phyloP scores from a whole-genome alignment of 2,888 invertebrate species.

The Stratiomys singularior region DNA sequence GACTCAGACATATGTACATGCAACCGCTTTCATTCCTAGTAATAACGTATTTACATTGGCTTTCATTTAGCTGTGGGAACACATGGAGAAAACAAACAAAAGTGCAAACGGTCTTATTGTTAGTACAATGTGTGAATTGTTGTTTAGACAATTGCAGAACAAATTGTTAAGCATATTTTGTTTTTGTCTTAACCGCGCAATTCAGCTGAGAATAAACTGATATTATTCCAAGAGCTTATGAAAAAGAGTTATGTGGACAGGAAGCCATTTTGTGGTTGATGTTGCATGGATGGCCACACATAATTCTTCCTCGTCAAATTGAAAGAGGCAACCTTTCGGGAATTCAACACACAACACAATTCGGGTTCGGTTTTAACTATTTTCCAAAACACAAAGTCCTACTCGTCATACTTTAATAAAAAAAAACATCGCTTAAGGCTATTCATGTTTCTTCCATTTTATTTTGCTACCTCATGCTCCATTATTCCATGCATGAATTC shows the following conservation, averaged over 20 bases:
- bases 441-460: neutral
- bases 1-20: too few species aligned
- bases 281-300: neutral
- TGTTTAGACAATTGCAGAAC: conserved; percentile 3
- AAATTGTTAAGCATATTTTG: neutral
- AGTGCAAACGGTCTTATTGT: neutral
- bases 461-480: neutral
- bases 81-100: conserved; percentile 2
- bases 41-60: neutral
- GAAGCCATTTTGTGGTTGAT: too few species aligned
- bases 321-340: too few species aligned
- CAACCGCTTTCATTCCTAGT: neutral
- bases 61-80: neutral
- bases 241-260: too few species aligned
- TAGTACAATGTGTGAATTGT: conserved; percentile 3
- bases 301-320: too few species aligned
- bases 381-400: too few species aligned
- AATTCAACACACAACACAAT: too few species aligned
- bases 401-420: too few species aligned
- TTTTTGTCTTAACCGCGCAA: neutral
- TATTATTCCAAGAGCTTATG: neutral
- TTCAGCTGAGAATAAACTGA: neutral
- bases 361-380: too few species aligned
- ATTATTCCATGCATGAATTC: neutral
- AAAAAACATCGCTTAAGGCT: too few species aligned